Evolutionary conservation across 2,888 invertebrate species (phyloP).

Genomic region (Tetragonisca angustula): DNA sequence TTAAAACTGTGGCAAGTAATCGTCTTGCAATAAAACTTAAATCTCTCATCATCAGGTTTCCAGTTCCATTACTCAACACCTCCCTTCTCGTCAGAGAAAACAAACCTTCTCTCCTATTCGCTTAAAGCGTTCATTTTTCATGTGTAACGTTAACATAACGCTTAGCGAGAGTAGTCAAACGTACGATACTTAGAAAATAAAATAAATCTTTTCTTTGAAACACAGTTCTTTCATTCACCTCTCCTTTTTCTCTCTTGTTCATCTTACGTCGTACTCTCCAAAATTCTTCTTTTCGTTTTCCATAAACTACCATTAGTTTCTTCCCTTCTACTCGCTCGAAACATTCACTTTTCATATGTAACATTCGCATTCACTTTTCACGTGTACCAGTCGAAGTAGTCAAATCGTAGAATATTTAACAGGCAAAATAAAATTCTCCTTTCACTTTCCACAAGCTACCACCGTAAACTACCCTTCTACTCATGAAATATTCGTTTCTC

Average conservation of each 20-base stretch:
- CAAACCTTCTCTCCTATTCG: neutral
- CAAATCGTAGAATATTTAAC: neutral
- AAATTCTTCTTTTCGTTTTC: neutral
- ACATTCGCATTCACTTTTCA: too few relatives aligned
- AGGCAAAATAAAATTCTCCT: neutral
- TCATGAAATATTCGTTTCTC: too few relatives aligned
- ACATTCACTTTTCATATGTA: too few relatives aligned
- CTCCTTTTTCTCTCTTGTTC: too few relatives aligned
- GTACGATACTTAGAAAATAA: neutral
- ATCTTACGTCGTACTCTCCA: neutral
- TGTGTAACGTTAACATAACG: too few relatives aligned
- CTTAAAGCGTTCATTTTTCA: neutral
- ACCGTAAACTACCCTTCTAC: too few relatives aligned
- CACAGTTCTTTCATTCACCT: neutral
- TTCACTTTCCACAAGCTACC: neutral
- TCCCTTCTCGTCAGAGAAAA: neutral
- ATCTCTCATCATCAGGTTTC: conserved; percentile 19
- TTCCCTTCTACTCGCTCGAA: too few relatives aligned
- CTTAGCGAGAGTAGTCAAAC: too few relatives aligned
- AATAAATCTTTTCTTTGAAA: too few relatives aligned
- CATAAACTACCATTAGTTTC: too few relatives aligned
- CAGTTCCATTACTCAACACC: conserved; percentile 18
- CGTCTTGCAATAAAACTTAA: conserved; percentile 13
- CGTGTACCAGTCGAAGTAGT: too few relatives aligned
- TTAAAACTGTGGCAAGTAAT: conserved; percentile 14